Percentiles rank a stretch among this genome's conserved stretches.
phyloP scores from a whole-genome alignment of 2,113 vertebrate species.

The Tragelaphus scriptus region DNA sequence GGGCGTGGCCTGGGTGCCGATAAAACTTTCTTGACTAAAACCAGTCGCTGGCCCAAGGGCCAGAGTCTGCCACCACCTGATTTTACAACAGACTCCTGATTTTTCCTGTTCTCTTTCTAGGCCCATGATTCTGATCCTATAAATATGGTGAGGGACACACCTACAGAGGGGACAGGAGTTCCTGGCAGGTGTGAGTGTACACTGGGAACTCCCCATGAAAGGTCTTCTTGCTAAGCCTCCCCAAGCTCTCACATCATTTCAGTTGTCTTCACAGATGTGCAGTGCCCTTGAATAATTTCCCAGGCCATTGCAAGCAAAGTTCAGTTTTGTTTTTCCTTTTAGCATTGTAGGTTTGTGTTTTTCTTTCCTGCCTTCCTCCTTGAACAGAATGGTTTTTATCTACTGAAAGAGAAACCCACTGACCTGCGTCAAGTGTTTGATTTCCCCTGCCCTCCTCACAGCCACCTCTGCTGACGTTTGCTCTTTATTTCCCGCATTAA shows the following conservation, averaged over 20 bases:
- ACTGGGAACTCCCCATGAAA: background rate
- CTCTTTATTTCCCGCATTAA: background rate
- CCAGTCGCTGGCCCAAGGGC: background rate
- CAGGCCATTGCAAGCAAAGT: background rate
- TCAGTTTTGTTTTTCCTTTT: constrained; percentile 9
- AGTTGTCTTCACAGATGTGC: background rate
- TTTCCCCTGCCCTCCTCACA: background rate
- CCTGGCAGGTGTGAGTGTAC: background rate
- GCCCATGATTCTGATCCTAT: background rate
- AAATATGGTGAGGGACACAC: background rate
- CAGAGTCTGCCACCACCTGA: background rate
- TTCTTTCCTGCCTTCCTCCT: background rate
- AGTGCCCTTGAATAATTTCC: constrained; percentile 10
- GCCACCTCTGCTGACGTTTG: background rate
- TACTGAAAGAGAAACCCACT: background rate
- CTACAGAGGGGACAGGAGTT: background rate
- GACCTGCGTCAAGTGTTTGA: background rate
- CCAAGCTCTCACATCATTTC: background rate
- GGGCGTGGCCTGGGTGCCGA: background rate
- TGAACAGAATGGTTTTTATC: background rate
- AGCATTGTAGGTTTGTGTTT: background rate
- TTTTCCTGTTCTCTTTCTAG: background rate
- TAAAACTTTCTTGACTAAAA: constrained; percentile 42
- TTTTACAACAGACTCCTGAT: background rate
- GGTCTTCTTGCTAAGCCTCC: background rate